A percentile compares a stretch with the other conserved stretches of the same genome.
These are phyloP conservation scores for Nycticebus coucang DNA, from an alignment of 2,113 vertebrate species.

Conservation along the genomic window DNA sequence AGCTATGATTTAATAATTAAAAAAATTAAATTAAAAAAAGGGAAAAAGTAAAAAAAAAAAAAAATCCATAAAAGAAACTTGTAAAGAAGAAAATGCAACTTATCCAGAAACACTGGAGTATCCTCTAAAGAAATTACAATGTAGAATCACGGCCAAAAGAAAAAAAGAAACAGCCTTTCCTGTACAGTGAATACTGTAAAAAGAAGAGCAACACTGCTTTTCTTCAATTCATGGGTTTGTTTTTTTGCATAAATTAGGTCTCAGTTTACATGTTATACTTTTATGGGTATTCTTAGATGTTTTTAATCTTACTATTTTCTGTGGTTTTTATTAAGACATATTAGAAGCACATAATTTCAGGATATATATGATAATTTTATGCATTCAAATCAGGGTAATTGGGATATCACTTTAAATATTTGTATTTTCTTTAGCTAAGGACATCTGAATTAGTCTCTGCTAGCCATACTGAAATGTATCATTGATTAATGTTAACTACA, in stretches of 20 bases:
- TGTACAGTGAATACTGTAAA: neutral
- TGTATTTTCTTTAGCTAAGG: too few species aligned
- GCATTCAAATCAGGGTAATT: too few species aligned
- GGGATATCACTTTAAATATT: too few species aligned
- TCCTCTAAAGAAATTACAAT: slow-evolving; percentile 54
- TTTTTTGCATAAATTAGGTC: neutral
- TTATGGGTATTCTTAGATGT: neutral
- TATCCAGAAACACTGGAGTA: neutral
- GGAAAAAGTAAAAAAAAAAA: too few species aligned
- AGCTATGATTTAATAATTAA: too few species aligned
- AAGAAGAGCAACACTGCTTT: neutral
- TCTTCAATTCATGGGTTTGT: neutral
- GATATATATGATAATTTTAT: too few species aligned
- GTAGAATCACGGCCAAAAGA: neutral
- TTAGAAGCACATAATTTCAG: too few species aligned
- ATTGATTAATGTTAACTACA: too few species aligned
- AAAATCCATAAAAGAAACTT: slow-evolving; percentile 32
- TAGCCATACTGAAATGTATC: too few species aligned
- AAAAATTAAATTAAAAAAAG: too few species aligned
- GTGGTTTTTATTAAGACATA: too few species aligned
- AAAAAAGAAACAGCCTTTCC: neutral
- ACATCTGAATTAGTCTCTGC: too few species aligned
- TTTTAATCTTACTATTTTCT: neutral
- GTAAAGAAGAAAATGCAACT: slow-evolving; percentile 38
- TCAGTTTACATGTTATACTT: neutral